phyloP scores from a whole-genome alignment of 2,113 vertebrate genomes.

The Ctenomys sociabilis region DNA sequence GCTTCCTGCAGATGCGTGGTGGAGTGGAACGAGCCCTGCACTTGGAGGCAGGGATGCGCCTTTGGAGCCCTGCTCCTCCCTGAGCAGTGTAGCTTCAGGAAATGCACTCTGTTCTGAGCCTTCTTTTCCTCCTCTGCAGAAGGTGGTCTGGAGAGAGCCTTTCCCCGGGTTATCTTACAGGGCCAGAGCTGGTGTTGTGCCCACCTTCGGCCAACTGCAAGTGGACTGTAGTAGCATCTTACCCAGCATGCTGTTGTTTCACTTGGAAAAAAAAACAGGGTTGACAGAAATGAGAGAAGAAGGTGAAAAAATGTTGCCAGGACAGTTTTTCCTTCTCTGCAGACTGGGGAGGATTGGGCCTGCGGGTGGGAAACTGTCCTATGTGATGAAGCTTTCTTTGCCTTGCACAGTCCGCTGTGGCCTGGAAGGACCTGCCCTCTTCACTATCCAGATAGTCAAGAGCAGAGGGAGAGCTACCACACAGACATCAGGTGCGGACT shows the following conservation, averaged over 20 bases:
- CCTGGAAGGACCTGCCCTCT: not conserved
- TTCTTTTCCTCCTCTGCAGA: not conserved
- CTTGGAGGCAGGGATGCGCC: not conserved
- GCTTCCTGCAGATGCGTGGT: not conserved
- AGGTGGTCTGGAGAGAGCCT: not conserved
- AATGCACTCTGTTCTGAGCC: not conserved
- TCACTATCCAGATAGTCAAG: not conserved
- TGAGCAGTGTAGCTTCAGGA: not conserved
- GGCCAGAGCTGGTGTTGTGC: not conserved
- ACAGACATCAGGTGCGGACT: not conserved
- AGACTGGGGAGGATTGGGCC: too few relatives aligned
- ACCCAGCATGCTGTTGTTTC: not conserved
- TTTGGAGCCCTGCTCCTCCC: not conserved
- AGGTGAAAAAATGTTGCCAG: not conserved
- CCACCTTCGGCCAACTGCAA: not conserved
- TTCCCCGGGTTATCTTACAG: not conserved
- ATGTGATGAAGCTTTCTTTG: not conserved
- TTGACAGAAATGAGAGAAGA: not conserved
- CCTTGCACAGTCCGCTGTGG: not conserved
- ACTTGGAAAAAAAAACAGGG: not conserved
- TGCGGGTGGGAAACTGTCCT: not conserved
- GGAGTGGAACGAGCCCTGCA: not conserved
- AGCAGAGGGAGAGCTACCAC: not conserved
- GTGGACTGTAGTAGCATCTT: too few relatives aligned
- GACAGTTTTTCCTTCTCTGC: not conserved